Conservation (phyloP, 1,140 invertebrate genomes). For the Gryllus bimaculatus region DNA sequence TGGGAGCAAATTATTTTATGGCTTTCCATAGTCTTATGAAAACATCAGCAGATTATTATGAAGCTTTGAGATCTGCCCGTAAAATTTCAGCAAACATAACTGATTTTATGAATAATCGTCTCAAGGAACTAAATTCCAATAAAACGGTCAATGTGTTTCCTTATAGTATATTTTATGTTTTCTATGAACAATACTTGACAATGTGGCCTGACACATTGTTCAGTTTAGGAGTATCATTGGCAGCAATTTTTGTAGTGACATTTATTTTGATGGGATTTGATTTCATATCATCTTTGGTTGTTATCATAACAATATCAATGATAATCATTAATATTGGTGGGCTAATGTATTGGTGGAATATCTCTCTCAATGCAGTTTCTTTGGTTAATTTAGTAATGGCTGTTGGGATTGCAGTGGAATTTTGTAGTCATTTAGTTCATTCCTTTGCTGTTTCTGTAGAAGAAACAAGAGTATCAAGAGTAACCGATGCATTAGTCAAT, state of each 20-base stretch:
- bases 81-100: slow-evolving; percentile 75
- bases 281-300: slow-evolving; percentile 76
- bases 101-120: slow-evolving; percentile 53
- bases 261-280: slow-evolving; percentile 92
- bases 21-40: slow-evolving; percentile 92
- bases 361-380: slow-evolving; percentile 92
- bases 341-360: slow-evolving; percentile 95
- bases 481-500: slow-evolving; percentile 70
- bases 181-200: slow-evolving; percentile 98
- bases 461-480: slow-evolving; percentile 59
- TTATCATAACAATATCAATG: slow-evolving; percentile 86
- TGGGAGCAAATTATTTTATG: slow-evolving; percentile 82
- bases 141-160: slow-evolving; percentile 79
- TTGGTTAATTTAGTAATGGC: slow-evolving; percentile 98
- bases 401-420: slow-evolving; percentile 96
- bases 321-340: slow-evolving; percentile 89
- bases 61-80: slow-evolving; percentile 72
- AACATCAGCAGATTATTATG: slow-evolving; percentile 84
- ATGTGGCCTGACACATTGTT: slow-evolving; percentile 87
- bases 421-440: slow-evolving; percentile 94
- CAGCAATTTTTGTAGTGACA: slow-evolving; percentile 89
- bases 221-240: slow-evolving; percentile 77
- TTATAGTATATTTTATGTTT: slow-evolving; percentile 96
- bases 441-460: slow-evolving; percentile 75
- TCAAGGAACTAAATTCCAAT: slow-evolving; percentile 38